A percentile compares a stretch with the other conserved stretches of the same genome.
Conservation (phyloP, 2,888 invertebrate species). For the Galeruca laticollis region DNA sequence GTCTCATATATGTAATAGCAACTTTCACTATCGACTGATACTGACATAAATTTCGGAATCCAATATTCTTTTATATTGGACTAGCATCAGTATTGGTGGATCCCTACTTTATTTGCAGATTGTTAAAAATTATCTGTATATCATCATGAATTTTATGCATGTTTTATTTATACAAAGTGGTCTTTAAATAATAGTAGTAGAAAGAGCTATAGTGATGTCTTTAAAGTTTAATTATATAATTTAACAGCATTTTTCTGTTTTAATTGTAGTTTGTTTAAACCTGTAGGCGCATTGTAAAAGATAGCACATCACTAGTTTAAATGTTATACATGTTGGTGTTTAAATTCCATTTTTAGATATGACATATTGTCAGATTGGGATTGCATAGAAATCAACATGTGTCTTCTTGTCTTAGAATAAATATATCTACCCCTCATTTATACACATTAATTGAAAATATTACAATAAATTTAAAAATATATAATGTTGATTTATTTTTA, state of each 20-base stretch:
- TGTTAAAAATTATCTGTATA: slow-evolving; percentile 11
- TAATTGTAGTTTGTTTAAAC: background rate
- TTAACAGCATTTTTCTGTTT: background rate
- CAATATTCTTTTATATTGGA: background rate
- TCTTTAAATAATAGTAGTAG: slow-evolving; percentile 3
- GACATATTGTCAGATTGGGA: no score
- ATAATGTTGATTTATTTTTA: no score
- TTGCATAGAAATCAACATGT: no score
- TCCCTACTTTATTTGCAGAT: background rate
- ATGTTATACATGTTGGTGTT: no score
- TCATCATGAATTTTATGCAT: background rate
- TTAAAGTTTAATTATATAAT: background rate
- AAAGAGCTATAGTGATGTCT: background rate
- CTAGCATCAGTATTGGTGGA: slow-evolving; percentile 2
- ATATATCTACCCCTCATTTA: no score
- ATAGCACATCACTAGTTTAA: no score
- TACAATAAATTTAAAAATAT: no score
- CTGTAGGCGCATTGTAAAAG: background rate
- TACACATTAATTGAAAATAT: no score
- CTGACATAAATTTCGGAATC: background rate
- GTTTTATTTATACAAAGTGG: slow-evolving; percentile 9
- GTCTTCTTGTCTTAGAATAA: no score
- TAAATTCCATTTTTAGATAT: no score
- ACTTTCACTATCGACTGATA: slow-evolving; percentile 4
- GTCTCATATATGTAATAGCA: slow-evolving; percentile 5